A percentile compares a stretch with the other conserved stretches of the same genome.
Conservation (phyloP, 1,140 invertebrate genomes). For the Sitodiplosis mosellana region DNA sequence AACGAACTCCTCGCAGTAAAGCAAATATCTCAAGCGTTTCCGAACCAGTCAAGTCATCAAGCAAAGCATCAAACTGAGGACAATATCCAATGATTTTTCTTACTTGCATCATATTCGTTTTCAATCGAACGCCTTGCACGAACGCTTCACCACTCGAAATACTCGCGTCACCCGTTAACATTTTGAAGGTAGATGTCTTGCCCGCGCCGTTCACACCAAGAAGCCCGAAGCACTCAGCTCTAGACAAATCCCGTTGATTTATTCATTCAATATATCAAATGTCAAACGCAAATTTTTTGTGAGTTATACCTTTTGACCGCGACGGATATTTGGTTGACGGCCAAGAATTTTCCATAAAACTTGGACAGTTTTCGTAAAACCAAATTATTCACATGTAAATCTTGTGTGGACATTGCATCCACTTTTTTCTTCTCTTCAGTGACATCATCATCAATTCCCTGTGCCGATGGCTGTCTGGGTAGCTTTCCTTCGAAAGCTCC, state of each 20-base stretch:
- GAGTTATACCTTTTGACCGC: slow-evolving; percentile 27
- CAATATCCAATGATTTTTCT: slow-evolving; percentile 44
- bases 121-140: slow-evolving; percentile 28
- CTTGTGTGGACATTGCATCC: slow-evolving; percentile 8
- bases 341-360: slow-evolving; percentile 43
- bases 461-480: neutral
- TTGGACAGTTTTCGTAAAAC: slow-evolving; percentile 39
- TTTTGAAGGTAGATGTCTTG: slow-evolving; percentile 57
- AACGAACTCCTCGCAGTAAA: slow-evolving; percentile 41
- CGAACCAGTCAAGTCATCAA: slow-evolving; percentile 49
- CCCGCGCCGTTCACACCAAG: slow-evolving; percentile 61
- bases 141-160: slow-evolving; percentile 25
- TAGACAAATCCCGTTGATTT: too few relatives aligned
- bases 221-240: slow-evolving; percentile 64
- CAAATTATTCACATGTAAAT: slow-evolving; percentile 22
- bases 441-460: slow-evolving; percentile 28
- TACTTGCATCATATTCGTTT: slow-evolving; percentile 29
- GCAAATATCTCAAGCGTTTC: slow-evolving; percentile 53
- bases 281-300: neutral
- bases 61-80: slow-evolving; percentile 57
- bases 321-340: slow-evolving; percentile 54
- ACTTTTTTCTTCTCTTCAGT: slow-evolving; percentile 24
- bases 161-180: slow-evolving; percentile 45
- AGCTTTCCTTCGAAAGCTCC: neutral
- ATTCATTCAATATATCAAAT: slow-evolving; percentile 3